A percentile compares a stretch with the other conserved stretches of the same genome.
Conservation (phyloP, 2,113 vertebrate genomes). For the Cebidichthys violaceus region DNA sequence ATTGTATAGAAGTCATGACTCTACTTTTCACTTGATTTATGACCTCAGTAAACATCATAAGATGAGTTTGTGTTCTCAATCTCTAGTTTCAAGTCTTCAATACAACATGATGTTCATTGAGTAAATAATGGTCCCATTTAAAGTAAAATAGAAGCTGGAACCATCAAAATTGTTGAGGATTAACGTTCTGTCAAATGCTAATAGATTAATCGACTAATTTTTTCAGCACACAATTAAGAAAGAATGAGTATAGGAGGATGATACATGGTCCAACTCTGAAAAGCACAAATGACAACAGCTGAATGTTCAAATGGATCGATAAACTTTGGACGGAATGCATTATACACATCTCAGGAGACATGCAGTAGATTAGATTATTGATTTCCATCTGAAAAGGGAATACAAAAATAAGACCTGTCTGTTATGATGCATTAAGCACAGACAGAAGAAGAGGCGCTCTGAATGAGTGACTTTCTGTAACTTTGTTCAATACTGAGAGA, state of each 20-base stretch:
- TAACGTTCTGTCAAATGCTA: background rate
- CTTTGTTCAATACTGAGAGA: constrained; percentile 1
- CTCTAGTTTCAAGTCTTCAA: background rate
- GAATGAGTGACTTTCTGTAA: background rate
- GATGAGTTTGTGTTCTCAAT: background rate
- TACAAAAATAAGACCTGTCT: constrained; percentile 1
- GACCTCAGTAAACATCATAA: background rate
- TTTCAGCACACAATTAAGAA: background rate
- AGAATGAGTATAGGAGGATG: background rate
- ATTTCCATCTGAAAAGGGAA: constrained; percentile 17
- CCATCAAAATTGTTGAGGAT: background rate
- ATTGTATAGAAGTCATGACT: background rate
- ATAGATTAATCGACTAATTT: too few species aligned
- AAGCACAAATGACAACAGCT: background rate
- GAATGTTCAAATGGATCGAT: constrained; percentile 7
- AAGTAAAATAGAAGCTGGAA: background rate
- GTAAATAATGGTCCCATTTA: background rate
- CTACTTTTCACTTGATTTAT: background rate
- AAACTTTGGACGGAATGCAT: background rate
- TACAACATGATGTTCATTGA: background rate
- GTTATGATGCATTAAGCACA: constrained; percentile 1
- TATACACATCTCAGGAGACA: background rate
- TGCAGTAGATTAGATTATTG: constrained; percentile 35
- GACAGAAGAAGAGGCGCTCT: background rate
- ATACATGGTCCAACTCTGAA: constrained; percentile 4